phyloP scores from a whole-genome alignment of 2,113 vertebrate genomes.

The Takifugu flavidus region DNA sequence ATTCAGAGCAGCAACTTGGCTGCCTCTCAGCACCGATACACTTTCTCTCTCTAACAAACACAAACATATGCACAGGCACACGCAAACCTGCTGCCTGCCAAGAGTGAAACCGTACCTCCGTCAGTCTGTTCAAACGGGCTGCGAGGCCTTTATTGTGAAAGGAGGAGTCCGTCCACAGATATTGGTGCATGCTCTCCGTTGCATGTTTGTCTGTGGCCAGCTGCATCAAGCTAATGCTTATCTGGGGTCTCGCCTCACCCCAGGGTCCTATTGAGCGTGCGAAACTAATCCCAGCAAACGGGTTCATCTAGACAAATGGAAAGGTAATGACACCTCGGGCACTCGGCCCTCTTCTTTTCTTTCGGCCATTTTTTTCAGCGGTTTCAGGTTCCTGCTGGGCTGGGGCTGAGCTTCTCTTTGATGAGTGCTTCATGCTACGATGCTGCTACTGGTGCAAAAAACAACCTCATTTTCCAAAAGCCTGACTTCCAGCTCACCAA shows the following conservation, averaged over 20 bases:
- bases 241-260: conserved; percentile 43
- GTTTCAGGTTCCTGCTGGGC: conserved; percentile 42
- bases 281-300: conserved; percentile 66
- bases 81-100: conserved; percentile 15
- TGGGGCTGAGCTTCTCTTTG: conserved; percentile 18
- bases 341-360: conserved; percentile 13
- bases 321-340: conserved; percentile 59
- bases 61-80: background rate
- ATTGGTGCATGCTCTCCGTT: background rate
- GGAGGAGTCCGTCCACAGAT: conserved; percentile 7
- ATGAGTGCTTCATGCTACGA: conserved; percentile 11
- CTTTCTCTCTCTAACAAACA: conserved; percentile 24
- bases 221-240: conserved; percentile 29
- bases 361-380: conserved; percentile 25
- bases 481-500: conserved; percentile 45
- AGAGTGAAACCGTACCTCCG: conserved; percentile 19
- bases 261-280: conserved; percentile 45
- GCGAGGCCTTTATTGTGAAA: conserved; percentile 13
- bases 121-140: conserved; percentile 40
- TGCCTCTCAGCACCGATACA: conserved; percentile 24
- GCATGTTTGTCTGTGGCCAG: conserved; percentile 21
- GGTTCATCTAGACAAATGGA: conserved; percentile 64
- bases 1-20: conserved; percentile 49
- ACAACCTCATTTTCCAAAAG: conserved; percentile 49
- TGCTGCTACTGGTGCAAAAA: conserved; percentile 6